Conservation (phyloP, 2,797 vertebrate genomes). For the Gymnopithys bicolor region DNA sequence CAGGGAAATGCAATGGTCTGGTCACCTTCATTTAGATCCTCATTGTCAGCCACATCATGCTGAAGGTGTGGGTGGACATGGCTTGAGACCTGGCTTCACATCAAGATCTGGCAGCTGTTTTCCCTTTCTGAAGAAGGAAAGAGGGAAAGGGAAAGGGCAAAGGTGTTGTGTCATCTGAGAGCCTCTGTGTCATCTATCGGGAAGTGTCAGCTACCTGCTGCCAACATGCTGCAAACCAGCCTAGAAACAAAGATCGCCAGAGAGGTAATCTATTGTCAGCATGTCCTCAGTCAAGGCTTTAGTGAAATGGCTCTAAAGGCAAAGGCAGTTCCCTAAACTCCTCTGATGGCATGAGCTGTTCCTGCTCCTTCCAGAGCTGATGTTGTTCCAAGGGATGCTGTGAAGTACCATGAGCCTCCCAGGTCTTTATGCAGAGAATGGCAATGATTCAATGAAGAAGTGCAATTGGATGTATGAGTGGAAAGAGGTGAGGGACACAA, state of each 20-base stretch:
- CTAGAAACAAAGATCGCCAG: background rate
- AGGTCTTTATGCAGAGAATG: background rate
- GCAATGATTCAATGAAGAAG: background rate
- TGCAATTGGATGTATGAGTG: background rate
- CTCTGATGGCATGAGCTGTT: background rate
- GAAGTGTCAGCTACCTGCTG: background rate
- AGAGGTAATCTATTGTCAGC: background rate
- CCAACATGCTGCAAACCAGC: background rate
- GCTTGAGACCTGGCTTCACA: background rate
- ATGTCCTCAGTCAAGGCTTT: background rate
- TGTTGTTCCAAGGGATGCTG: rapidly evolving
- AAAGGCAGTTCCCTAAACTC: background rate
- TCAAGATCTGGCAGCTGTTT: background rate
- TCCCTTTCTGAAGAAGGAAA: background rate
- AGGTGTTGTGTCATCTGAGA: background rate
- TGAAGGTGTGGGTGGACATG: background rate
- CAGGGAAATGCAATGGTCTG: background rate
- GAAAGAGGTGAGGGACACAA: background rate
- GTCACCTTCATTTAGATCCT: too few relatives aligned
- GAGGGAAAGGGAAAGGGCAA: background rate
- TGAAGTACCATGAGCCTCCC: background rate
- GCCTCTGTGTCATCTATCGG: background rate
- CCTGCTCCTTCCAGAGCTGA: background rate
- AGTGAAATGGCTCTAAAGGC: background rate
- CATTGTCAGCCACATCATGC: background rate